phyloP scores from a whole-genome alignment of 2,888 invertebrate genomes.

The Papilio protenor region DNA sequence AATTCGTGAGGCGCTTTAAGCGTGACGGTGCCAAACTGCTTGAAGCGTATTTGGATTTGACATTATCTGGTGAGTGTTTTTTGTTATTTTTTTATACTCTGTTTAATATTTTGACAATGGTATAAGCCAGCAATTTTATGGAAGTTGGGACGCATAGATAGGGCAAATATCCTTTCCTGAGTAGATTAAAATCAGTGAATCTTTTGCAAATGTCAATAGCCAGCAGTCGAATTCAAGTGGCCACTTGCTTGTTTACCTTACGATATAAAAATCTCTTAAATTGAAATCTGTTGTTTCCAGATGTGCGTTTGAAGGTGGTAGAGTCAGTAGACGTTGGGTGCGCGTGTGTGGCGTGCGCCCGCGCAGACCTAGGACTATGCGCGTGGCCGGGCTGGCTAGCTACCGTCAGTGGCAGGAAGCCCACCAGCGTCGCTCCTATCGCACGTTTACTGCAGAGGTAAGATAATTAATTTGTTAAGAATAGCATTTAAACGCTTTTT shows the following conservation, averaged over 20 bases:
- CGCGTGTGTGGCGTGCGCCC: conserved; percentile 77
- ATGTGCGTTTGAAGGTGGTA: conserved; percentile 74
- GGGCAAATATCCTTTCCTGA: too few relatives aligned
- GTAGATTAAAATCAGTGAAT: too few relatives aligned
- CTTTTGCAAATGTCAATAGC: too few relatives aligned
- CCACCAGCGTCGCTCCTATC: conserved; percentile 64
- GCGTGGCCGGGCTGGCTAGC: conserved; percentile 75
- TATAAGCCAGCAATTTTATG: background rate
- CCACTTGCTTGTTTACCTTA: too few relatives aligned
- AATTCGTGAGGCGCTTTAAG: conserved; percentile 71
- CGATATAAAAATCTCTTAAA: background rate
- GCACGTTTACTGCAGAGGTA: conserved; percentile 70
- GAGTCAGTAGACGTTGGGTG: conserved; percentile 74
- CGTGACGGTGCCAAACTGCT: conserved; percentile 71
- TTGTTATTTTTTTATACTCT: background rate
- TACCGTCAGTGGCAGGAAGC: conserved; percentile 52
- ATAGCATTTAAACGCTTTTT: background rate
- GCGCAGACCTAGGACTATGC: conserved; percentile 69
- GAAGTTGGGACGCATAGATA: too few relatives aligned
- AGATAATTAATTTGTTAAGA: background rate
- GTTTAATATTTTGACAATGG: background rate
- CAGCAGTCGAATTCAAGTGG: background rate
- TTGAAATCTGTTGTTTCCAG: conserved; percentile 52
- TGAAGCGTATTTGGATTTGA: conserved; percentile 74
- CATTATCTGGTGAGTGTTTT: conserved; percentile 70